These are phyloP conservation scores for Columba livia DNA, from an alignment of 2,113 vertebrate species.

Conservation along the genomic window DNA sequence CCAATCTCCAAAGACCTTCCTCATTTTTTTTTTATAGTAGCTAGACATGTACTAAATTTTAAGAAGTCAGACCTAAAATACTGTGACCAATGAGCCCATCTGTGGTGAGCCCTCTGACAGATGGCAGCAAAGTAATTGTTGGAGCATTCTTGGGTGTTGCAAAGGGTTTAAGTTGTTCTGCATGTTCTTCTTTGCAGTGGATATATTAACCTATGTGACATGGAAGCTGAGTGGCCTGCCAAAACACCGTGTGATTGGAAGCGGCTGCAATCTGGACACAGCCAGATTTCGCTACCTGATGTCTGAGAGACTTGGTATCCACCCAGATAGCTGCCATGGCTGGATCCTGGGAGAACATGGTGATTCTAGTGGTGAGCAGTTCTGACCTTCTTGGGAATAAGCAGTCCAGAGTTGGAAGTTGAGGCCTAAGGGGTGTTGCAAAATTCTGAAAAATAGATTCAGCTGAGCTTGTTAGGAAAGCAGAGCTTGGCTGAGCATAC, in stretches of 20 bases:
- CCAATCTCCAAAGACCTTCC: background rate
- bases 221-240: conserved; percentile 99
- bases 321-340: conserved; percentile 92
- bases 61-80: background rate
- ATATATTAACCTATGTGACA: conserved; percentile 94
- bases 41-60: background rate
- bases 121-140: background rate
- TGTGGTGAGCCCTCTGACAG: background rate
- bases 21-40: background rate
- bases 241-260: conserved; percentile 93
- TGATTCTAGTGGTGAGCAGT: conserved; percentile 90
- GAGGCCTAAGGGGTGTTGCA: background rate
- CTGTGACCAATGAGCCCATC: background rate
- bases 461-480: background rate
- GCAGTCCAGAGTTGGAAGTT: fast-evolving
- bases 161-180: background rate
- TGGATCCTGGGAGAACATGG: conserved; percentile 97
- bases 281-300: conserved; percentile 94
- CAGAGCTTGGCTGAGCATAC: background rate
- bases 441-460: background rate
- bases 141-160: background rate
- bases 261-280: conserved; percentile 95
- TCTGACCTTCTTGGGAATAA: background rate
- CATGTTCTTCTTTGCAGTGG: conserved; percentile 77
- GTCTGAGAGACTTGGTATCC: conserved; percentile 89